These are phyloP conservation scores for Andinoacara biseriatus DNA, from an alignment of 2,113 vertebrate species.

Conservation along the genomic window DNA sequence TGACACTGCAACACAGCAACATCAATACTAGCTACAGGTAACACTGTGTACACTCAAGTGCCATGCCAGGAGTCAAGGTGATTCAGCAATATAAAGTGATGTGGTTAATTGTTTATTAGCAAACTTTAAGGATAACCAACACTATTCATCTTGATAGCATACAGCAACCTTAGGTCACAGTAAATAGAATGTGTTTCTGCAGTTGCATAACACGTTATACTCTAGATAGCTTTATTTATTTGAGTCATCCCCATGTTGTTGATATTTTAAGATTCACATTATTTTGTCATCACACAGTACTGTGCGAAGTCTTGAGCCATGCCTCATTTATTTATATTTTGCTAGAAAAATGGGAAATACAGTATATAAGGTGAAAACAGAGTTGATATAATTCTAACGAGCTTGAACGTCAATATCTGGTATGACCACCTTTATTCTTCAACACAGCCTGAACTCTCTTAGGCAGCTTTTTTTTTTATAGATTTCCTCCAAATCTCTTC, in stretches of 20 bases:
- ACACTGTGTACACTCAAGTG: conserved; percentile 12
- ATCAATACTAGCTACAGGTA: conserved; percentile 62
- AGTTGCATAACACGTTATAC: not conserved
- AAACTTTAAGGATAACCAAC: conserved; percentile 29
- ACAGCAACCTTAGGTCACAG: not conserved
- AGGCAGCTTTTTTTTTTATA: not conserved
- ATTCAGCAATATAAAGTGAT: conserved; percentile 11
- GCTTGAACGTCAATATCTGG: not conserved
- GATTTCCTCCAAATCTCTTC: not conserved
- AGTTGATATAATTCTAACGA: not conserved
- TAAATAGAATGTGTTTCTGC: conserved; percentile 6
- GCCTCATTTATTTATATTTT: not conserved
- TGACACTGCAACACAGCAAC: conserved; percentile 50
- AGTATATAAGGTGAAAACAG: not conserved
- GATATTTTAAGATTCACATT: conserved; percentile 8
- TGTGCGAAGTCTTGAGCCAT: not conserved
- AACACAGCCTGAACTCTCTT: not conserved
- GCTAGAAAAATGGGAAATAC: not conserved
- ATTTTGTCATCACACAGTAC: not conserved
- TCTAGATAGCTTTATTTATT: conserved; percentile 11
- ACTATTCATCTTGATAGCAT: conserved; percentile 3
- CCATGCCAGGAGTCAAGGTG: conserved; percentile 47
- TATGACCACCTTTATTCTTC: not conserved
- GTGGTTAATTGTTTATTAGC: conserved; percentile 54
- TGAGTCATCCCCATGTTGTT: conserved; percentile 5